Conservation (phyloP, 2,113 vertebrate species). For the Isichthys henryi region DNA sequence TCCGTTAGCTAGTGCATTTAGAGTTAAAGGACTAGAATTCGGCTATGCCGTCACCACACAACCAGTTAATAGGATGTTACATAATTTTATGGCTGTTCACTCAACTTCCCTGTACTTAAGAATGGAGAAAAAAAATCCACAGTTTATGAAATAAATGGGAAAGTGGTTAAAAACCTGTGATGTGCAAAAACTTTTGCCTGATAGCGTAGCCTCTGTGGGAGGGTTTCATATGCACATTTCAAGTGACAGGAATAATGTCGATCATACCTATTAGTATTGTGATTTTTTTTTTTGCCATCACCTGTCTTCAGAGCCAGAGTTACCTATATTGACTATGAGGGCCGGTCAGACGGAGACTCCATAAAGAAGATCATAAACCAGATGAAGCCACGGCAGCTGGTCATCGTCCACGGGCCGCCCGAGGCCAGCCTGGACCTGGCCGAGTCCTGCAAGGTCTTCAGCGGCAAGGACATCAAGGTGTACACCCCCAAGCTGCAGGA, state of each 20-base stretch:
- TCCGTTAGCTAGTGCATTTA: too few species aligned
- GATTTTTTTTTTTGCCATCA: neutral
- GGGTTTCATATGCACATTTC: neutral
- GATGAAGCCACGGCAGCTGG: conserved; percentile 91
- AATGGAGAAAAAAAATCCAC: too few species aligned
- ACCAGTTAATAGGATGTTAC: too few species aligned
- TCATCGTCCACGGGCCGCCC: conserved; percentile 90
- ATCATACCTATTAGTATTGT: neutral
- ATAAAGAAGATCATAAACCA: conserved; percentile 99
- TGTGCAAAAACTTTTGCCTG: too few species aligned
- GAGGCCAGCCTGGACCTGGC: conserved; percentile 91
- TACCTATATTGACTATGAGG: conserved; percentile 96
- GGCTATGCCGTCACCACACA: too few species aligned
- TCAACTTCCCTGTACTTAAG: too few species aligned
- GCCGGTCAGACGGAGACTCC: conserved; percentile 94
- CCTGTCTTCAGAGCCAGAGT: conserved; percentile 73
- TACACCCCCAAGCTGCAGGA: conserved; percentile 94
- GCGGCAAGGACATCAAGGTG: conserved; percentile 94
- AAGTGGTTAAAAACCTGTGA: too few species aligned
- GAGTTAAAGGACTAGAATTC: too few species aligned
- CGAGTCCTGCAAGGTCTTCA: conserved; percentile 90
- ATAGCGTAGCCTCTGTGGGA: neutral
- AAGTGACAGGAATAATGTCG: neutral
- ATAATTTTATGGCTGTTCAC: too few species aligned
- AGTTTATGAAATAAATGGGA: too few species aligned